These are phyloP conservation scores for Drosophila anceps DNA, from an alignment of 2,888 invertebrate genomes.

Conservation along the genomic window DNA sequence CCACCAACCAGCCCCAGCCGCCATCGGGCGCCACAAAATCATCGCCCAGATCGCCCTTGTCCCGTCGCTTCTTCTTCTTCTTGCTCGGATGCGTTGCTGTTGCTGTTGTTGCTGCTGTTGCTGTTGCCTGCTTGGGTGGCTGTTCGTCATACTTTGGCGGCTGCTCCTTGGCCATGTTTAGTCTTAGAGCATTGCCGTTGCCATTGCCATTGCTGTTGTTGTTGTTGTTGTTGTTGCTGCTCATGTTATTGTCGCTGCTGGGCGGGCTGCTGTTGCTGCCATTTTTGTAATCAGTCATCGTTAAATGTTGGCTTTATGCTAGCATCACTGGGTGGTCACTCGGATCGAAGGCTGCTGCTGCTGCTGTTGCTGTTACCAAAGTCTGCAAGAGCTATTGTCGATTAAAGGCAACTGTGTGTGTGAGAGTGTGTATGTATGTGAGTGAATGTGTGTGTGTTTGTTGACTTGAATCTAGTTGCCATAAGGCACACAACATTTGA, in stretches of 20 bases:
- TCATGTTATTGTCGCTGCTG: slow-evolving; percentile 22
- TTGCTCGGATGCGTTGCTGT: slow-evolving; percentile 10
- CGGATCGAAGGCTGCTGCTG: slow-evolving; percentile 16
- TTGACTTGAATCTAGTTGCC: not conserved
- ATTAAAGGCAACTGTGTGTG: not conserved
- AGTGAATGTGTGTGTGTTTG: too few species aligned
- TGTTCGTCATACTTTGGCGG: slow-evolving; percentile 34
- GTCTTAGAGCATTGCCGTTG: slow-evolving; percentile 5
- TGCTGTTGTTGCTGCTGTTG: slow-evolving; percentile 26
- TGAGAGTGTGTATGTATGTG: too few species aligned
- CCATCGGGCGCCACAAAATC: slow-evolving; percentile 91
- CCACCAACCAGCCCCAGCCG: slow-evolving; percentile 91
- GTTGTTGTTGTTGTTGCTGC: slow-evolving; percentile 20
- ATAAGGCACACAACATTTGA: not conserved
- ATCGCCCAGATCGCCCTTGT: slow-evolving; percentile 85
- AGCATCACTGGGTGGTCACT: slow-evolving; percentile 53
- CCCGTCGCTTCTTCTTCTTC: slow-evolving; percentile 81
- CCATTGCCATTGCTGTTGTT: slow-evolving; percentile 7
- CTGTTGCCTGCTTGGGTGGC: slow-evolving; percentile 37
- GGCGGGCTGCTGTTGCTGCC: slow-evolving; percentile 33
- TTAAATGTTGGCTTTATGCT: slow-evolving; percentile 36
- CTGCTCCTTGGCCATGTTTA: slow-evolving; percentile 42
- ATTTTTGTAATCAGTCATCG: slow-evolving; percentile 70
- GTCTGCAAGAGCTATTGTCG: slow-evolving; percentile 32
- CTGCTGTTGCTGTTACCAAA: not conserved